phyloP scores from a whole-genome alignment of 2,113 vertebrate genomes.

The Lampris megalopsis region DNA sequence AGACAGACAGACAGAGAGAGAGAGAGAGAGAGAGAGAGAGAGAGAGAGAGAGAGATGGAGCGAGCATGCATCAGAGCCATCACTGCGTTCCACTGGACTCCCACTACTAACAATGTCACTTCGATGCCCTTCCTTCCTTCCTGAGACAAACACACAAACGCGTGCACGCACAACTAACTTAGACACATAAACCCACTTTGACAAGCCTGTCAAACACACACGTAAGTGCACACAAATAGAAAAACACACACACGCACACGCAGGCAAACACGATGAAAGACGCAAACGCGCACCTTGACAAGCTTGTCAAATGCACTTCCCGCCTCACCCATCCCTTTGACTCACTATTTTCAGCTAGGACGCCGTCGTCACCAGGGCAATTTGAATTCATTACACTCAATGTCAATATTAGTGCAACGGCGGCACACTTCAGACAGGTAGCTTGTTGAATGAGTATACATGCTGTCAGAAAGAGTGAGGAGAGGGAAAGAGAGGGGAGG shows the following conservation, averaged over 20 bases:
- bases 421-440: conserved; percentile 64
- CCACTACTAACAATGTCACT: conserved; percentile 58
- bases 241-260: neutral
- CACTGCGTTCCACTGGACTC: conserved; percentile 65
- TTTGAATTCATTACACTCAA: conserved; percentile 79
- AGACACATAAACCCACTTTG: conserved; percentile 15
- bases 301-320: conserved; percentile 51
- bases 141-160: conserved; percentile 35
- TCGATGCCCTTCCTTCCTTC: conserved; percentile 58
- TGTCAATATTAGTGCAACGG: conserved; percentile 71
- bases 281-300: conserved; percentile 66
- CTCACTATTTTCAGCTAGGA: conserved; percentile 62
- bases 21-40: conserved; percentile 15
- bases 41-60: conserved; percentile 10
- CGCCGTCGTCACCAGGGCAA: conserved; percentile 53
- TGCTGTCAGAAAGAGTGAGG: conserved; percentile 54
- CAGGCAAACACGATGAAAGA: neutral
- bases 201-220: conserved; percentile 46
- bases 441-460: conserved; percentile 72
- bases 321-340: conserved; percentile 65
- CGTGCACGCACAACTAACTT: neutral
- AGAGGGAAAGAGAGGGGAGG: conserved; percentile 18
- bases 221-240: conserved; percentile 17
- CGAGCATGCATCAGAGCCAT: conserved; percentile 60
- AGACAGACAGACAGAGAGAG: neutral